Evolutionary conservation across 2,797 vertebrate species (phyloP).

Genomic region (Manis pentadactyla): DNA sequence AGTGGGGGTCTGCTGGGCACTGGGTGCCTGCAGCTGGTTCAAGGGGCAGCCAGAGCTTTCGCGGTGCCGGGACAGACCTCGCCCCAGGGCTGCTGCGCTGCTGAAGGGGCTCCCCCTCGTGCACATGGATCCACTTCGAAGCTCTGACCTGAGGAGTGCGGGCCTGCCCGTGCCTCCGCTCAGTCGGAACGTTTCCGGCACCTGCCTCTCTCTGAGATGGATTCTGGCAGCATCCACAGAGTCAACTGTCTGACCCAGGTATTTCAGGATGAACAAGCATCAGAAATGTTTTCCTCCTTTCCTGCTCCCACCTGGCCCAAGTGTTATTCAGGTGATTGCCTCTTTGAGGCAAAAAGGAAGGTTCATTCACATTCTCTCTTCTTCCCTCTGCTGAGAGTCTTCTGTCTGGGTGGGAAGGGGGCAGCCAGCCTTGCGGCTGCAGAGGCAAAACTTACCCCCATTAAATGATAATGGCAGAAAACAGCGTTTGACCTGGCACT

Average conservation of each 20-base stretch:
- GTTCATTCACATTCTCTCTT: not conserved
- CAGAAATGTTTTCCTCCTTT: conserved; percentile 60
- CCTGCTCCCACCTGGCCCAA: conserved; percentile 8
- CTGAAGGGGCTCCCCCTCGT: not conserved
- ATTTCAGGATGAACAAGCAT: conserved; percentile 64
- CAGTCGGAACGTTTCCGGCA: not conserved
- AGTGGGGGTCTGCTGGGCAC: rapidly evolving
- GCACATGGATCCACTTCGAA: rapidly evolving
- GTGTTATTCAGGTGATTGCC: conserved; percentile 32
- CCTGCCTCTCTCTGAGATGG: not conserved
- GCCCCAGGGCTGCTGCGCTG: not conserved
- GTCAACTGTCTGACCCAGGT: conserved; percentile 37
- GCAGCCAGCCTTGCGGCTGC: no score
- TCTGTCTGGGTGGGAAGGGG: not conserved
- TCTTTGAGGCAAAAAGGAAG: not conserved
- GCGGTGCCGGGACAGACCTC: rapidly evolving
- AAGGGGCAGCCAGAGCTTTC: no score
- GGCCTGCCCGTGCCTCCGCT: rapidly evolving
- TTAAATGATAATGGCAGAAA: not conserved
- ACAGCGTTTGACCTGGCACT: not conserved
- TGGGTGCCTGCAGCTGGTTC: rapidly evolving
- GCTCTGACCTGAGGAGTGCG: not conserved
- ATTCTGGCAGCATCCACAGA: conserved; percentile 43
- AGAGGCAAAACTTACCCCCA: not conserved
- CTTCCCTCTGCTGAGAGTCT: not conserved